Conservation (phyloP, 2,888 invertebrate species). For the Euproctis similis region DNA sequence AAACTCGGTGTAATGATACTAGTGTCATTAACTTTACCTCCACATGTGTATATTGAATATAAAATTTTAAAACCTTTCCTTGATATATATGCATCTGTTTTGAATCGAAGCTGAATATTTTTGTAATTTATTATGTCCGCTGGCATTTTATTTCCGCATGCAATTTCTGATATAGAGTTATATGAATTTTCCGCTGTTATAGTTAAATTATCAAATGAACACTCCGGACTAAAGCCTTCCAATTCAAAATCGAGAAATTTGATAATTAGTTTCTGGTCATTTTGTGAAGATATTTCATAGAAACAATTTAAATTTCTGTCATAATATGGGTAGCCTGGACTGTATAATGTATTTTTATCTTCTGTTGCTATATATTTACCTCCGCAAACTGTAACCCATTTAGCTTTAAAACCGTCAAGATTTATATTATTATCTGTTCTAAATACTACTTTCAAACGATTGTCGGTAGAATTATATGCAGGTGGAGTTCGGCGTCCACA, state of each 20-base stretch:
- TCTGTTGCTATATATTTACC: conserved; percentile 76
- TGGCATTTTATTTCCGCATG: conserved; percentile 45
- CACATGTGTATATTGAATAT: conserved; percentile 80
- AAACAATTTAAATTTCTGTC: conserved; percentile 75
- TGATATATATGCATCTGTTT: conserved; percentile 73
- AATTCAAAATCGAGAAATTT: conserved; percentile 77
- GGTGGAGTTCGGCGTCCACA: conserved; percentile 81
- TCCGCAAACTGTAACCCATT: conserved; percentile 82
- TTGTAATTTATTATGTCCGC: conserved; percentile 45
- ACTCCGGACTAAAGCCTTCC: conserved; percentile 55
- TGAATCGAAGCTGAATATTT: conserved; percentile 65
- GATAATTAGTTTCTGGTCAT: conserved; percentile 55
- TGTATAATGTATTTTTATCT: conserved; percentile 72
- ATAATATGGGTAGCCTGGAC: conserved; percentile 87
- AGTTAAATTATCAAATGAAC: conserved; percentile 75
- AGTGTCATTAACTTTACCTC: conserved; percentile 80
- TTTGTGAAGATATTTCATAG: conserved; percentile 76
- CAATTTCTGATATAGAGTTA: conserved; percentile 21
- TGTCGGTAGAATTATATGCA: conserved; percentile 77
- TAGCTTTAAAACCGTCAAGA: conserved; percentile 84
- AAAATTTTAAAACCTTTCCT: conserved; percentile 77
- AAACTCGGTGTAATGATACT: conserved; percentile 69
- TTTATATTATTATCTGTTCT: conserved; percentile 79
- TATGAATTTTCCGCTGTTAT: conserved; percentile 30
- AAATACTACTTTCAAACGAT: conserved; percentile 81